Conservation (phyloP, 1,140 invertebrate genomes). For the Yoshiicerus persimilis region DNA sequence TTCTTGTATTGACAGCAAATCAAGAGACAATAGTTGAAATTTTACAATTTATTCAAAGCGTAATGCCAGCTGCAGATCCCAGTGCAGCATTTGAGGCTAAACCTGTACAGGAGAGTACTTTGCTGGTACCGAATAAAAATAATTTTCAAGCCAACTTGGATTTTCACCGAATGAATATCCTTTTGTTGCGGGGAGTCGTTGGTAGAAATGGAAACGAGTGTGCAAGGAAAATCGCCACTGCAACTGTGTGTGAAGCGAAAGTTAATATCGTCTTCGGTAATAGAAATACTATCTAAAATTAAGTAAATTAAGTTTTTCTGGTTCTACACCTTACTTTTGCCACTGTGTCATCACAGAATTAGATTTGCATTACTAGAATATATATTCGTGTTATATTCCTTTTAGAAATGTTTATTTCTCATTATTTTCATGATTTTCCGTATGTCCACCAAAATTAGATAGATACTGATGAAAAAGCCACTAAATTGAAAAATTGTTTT, state of each 20-base stretch:
- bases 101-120: neutral
- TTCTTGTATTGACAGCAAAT: constrained; percentile 68
- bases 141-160: constrained; percentile 77
- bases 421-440: no score
- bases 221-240: constrained; percentile 88
- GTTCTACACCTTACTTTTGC: no score
- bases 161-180: constrained; percentile 85
- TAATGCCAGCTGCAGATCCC: constrained; percentile 60
- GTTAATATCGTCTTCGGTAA: constrained; percentile 83
- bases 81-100: neutral
- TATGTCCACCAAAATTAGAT: no score
- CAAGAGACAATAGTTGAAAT: constrained; percentile 93
- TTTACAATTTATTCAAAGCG: constrained; percentile 77
- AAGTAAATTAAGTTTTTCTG: no score
- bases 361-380: no score
- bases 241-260: constrained; percentile 84
- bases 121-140: neutral
- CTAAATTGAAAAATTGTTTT: no score
- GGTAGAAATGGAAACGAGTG: constrained; percentile 66
- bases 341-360: no score
- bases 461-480: no score
- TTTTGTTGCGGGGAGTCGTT: constrained; percentile 76
- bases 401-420: no score
- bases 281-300: no score
- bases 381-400: no score